Conservation (phyloP, 2,113 vertebrate genomes). For the Silurus glanis region DNA sequence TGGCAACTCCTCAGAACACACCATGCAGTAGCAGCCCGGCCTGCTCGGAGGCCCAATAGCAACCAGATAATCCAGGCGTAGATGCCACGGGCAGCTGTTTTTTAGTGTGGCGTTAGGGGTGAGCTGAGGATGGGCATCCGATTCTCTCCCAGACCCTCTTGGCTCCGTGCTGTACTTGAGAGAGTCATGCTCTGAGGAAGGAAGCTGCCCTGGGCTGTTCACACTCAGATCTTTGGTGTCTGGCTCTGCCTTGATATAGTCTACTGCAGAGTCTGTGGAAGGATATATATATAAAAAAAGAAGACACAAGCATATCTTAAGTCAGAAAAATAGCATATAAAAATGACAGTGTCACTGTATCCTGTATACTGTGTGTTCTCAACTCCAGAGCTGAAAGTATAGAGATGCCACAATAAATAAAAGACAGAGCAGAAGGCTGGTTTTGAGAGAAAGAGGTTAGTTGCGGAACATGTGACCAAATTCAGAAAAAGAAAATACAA, state of each 20-base stretch:
- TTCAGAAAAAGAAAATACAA: not conserved
- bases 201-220: conserved; percentile 50
- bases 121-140: not conserved
- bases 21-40: conserved; percentile 84
- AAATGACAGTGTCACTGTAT: not conserved
- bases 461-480: not conserved
- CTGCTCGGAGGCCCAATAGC: conserved; percentile 77
- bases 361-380: not conserved
- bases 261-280: conserved; percentile 47
- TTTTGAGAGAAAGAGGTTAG: not conserved
- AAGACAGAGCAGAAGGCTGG: not conserved
- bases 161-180: conserved; percentile 47
- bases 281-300: not conserved
- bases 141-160: conserved; percentile 44
- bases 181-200: conserved; percentile 56
- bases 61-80: conserved; percentile 85
- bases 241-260: conserved; percentile 66
- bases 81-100: conserved; percentile 75
- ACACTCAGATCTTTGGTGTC: conserved; percentile 62
- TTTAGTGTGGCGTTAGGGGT: conserved; percentile 63
- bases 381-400: conserved; percentile 13
- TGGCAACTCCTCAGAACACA: conserved; percentile 80
- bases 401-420: conserved; percentile 9
- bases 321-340: not conserved
- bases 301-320: not conserved